A percentile compares a stretch with the other conserved stretches of the same genome.
phyloP scores from a whole-genome alignment of 1,140 invertebrate genomes.

The Dendroctonus valens region DNA sequence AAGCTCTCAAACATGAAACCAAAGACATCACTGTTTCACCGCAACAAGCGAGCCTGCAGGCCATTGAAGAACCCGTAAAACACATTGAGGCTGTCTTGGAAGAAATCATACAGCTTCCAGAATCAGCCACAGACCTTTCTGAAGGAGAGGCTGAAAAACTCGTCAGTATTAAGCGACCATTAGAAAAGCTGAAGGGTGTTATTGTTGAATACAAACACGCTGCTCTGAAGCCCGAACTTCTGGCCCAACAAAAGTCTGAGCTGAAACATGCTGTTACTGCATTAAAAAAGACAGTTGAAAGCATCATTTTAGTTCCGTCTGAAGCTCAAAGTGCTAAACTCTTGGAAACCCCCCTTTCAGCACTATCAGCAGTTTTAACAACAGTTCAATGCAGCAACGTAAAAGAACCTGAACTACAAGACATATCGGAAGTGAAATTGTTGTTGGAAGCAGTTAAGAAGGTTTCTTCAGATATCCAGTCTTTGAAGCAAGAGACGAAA shows the following conservation, averaged over 20 bases:
- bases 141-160: slow-evolving; percentile 12
- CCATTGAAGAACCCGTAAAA: slow-evolving; percentile 17
- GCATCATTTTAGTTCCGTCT: neutral
- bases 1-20: slow-evolving; percentile 27
- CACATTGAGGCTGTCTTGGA: neutral
- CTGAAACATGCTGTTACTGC: slow-evolving; percentile 6
- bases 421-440: neutral
- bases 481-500: slow-evolving; percentile 18
- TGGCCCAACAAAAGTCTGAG: slow-evolving; percentile 7
- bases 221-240: slow-evolving; percentile 14
- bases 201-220: slow-evolving; percentile 24
- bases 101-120: slow-evolving; percentile 5
- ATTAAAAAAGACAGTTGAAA: slow-evolving; percentile 19
- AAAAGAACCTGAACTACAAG: slow-evolving; percentile 1
- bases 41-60: slow-evolving; percentile 8
- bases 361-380: slow-evolving; percentile 6
- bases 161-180: slow-evolving; percentile 11
- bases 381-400: neutral
- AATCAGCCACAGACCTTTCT: slow-evolving; percentile 11
- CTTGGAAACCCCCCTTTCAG: slow-evolving; percentile 15
- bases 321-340: slow-evolving; percentile 6
- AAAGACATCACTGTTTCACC: slow-evolving; percentile 12
- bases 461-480: slow-evolving; percentile 6
- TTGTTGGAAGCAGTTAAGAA: slow-evolving; percentile 7
- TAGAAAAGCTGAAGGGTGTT: slow-evolving; percentile 27